Evolutionary conservation across 2,113 vertebrate species (phyloP).

Genomic region (Heloderma charlesbogerti): DNA sequence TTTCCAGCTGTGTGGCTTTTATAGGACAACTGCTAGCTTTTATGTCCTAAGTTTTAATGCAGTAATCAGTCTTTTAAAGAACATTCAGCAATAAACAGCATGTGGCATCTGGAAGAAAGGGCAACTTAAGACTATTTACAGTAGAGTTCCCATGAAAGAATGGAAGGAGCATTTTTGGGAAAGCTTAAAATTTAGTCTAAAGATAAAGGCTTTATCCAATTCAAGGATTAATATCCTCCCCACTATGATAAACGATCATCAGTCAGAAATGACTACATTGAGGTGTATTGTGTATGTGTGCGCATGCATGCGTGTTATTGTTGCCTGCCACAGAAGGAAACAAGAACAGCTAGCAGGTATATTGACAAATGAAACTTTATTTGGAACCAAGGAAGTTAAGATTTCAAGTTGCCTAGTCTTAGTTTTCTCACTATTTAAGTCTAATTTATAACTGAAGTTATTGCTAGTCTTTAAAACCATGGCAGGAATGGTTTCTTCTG

Average conservation of each 20-base stretch:
- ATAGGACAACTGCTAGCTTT: constrained; percentile 49
- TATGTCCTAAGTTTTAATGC: constrained; percentile 62
- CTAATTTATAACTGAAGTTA: neutral
- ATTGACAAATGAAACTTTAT: neutral
- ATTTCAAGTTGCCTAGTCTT: neutral
- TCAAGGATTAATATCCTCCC: constrained; percentile 44
- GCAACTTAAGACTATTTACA: constrained; percentile 53
- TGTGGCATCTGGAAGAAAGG: constrained; percentile 48
- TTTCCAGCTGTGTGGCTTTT: constrained; percentile 65
- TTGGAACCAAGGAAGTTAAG: constrained; percentile 15
- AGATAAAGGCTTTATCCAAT: constrained; percentile 61
- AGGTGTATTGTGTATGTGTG: neutral
- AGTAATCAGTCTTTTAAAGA: constrained; percentile 68
- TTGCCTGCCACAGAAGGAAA: neutral
- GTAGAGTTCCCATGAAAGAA: constrained; percentile 47
- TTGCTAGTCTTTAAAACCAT: neutral
- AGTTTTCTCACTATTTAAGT: neutral
- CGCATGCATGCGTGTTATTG: neutral
- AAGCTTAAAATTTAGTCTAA: constrained; percentile 65
- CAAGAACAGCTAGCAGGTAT: neutral
- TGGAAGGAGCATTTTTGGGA: constrained; percentile 45
- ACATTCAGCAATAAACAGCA: constrained; percentile 68
- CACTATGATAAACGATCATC: constrained; percentile 51
- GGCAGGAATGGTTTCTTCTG: neutral
- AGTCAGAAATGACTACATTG: constrained; percentile 36